Evolutionary conservation across 2,797 vertebrate species (phyloP).

Genomic region (Cossypha polioptera): DNA sequence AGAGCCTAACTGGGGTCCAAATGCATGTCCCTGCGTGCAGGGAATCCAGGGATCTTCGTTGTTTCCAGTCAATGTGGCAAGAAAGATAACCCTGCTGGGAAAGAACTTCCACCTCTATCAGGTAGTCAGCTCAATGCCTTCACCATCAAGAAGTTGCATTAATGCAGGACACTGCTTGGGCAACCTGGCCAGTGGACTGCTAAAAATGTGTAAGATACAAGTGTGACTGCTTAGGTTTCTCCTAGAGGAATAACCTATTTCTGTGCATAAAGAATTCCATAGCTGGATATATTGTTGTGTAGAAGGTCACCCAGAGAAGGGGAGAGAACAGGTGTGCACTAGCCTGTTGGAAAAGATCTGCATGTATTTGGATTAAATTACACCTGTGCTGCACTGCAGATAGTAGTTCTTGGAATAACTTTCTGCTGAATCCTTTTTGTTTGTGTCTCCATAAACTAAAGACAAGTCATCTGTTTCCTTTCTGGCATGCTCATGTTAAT

Average conservation of each 20-base stretch:
- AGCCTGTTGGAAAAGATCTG: background rate
- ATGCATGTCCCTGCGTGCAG: slow-evolving; percentile 91
- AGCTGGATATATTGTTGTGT: background rate
- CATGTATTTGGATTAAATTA: background rate
- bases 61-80: slow-evolving; percentile 85
- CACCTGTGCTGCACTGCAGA: background rate
- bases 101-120: slow-evolving; percentile 91
- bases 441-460: background rate
- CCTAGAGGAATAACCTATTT: background rate
- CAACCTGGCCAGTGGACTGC: background rate
- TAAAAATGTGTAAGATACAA: background rate
- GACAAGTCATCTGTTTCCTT: background rate
- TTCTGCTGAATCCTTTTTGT: background rate
- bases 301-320: background rate
- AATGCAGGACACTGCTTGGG: background rate
- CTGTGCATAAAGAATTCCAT: background rate
- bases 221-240: background rate
- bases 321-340: background rate
- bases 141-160: background rate
- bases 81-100: slow-evolving; percentile 87
- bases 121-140: slow-evolving; percentile 68
- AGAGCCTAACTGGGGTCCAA: slow-evolving; percentile 81
- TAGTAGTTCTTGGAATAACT: background rate
- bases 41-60: slow-evolving; percentile 86
- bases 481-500: background rate